Percentiles rank a stretch among this genome's conserved stretches.
phyloP scores from a whole-genome alignment of 2,113 vertebrate genomes.

The Oreocharis arfaki region DNA sequence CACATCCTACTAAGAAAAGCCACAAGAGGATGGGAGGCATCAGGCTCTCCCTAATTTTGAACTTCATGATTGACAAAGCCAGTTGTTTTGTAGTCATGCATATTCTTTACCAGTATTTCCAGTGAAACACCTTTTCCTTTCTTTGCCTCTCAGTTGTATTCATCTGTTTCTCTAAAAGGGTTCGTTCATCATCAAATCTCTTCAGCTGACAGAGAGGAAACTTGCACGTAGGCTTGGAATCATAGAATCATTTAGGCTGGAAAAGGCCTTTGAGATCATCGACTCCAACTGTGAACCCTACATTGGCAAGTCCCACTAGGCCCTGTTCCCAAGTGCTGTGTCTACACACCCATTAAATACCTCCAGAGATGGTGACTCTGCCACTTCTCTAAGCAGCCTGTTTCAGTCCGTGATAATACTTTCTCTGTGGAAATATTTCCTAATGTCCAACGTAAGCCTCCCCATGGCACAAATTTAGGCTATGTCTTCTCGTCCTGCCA shows the following conservation, averaged over 20 bases:
- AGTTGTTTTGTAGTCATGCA: neutral
- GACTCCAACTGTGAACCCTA: rapidly evolving
- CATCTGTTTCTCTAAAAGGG: neutral
- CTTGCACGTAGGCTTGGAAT: neutral
- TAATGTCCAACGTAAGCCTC: neutral
- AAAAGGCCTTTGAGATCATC: neutral
- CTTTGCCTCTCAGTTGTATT: neutral
- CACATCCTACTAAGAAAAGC: neutral
- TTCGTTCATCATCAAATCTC: neutral
- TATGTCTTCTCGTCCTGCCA: rapidly evolving
- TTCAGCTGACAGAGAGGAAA: neutral
- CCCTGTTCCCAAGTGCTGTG: too few relatives aligned
- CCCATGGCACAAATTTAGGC: rapidly evolving
- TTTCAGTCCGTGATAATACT: neutral
- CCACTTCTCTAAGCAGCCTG: neutral
- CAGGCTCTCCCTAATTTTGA: neutral
- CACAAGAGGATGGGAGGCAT: neutral
- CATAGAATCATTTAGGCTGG: neutral
- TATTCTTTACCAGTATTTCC: neutral
- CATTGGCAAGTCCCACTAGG: neutral
- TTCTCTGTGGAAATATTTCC: neutral
- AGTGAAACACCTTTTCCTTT: neutral
- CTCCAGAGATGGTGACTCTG: neutral
- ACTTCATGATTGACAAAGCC: neutral
- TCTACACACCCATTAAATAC: neutral